Conservation (phyloP, 2,113 vertebrate species). For the Microtus richardsoni region DNA sequence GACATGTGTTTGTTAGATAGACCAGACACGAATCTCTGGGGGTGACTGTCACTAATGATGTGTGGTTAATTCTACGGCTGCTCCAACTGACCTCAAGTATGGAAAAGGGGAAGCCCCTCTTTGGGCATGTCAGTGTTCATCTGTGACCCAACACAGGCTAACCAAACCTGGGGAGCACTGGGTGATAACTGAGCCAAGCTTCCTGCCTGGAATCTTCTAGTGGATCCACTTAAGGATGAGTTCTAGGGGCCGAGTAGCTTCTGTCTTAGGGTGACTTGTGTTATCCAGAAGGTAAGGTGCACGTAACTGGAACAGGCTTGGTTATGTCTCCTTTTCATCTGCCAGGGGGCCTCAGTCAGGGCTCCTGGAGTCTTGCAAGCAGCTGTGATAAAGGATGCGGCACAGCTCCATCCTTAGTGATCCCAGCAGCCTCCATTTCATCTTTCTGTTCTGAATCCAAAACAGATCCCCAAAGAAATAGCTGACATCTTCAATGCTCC, state of each 20-base stretch:
- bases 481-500: slow-evolving; percentile 84
- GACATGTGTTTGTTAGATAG: background rate
- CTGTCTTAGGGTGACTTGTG: background rate
- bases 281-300: background rate
- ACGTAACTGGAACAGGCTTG: background rate
- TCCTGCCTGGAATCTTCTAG: background rate
- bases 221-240: background rate
- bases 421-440: background rate
- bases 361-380: background rate
- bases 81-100: background rate
- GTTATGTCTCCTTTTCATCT: accelerated
- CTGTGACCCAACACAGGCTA: background rate
- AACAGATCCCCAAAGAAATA: slow-evolving; percentile 84
- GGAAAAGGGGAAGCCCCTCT: background rate
- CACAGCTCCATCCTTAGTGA: background rate
- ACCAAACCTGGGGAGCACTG: background rate
- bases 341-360: accelerated
- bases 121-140: background rate
- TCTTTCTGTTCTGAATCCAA: slow-evolving; percentile 73
- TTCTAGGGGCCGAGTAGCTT: background rate
- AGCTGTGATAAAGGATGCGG: accelerated
- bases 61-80: background rate
- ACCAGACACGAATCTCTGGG: background rate
- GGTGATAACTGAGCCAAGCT: background rate
- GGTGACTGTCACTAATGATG: background rate